A percentile compares a stretch with the other conserved stretches of the same genome.
phyloP scores from a whole-genome alignment of 1,140 invertebrate genomes.

The Achatina immaculata region DNA sequence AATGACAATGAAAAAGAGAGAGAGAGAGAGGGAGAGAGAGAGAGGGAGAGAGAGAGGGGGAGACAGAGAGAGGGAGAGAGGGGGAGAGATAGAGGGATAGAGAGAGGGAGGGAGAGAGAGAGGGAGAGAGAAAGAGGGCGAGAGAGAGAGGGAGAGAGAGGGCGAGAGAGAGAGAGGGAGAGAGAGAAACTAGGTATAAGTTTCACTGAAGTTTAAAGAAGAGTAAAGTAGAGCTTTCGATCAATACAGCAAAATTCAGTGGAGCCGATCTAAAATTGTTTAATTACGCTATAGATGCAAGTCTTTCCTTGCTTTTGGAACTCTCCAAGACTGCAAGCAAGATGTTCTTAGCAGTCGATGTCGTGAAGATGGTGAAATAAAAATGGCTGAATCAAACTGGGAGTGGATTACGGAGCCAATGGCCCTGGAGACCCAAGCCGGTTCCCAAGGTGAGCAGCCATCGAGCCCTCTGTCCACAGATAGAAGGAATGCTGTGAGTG shows the following conservation, averaged over 20 bases:
- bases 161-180: constrained; percentile 5
- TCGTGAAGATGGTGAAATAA: background rate
- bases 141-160: no score
- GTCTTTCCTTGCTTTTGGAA: background rate
- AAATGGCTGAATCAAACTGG: background rate
- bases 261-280: background rate
- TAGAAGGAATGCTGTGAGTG: background rate
- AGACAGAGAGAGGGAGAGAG: no score
- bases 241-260: background rate
- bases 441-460: background rate
- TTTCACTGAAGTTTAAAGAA: no score
- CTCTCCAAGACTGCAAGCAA: background rate
- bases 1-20: no score
- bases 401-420: background rate
- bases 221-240: background rate
- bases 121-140: background rate
- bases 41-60: background rate
- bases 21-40: background rate
- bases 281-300: background rate
- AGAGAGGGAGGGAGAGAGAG: background rate
- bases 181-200: background rate
- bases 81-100: no score
- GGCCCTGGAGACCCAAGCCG: background rate
- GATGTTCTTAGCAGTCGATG: no score
- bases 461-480: background rate